These are phyloP conservation scores for Drosophila nigritarsus DNA, from an alignment of 2,888 invertebrate genomes.

Conservation along the genomic window DNA sequence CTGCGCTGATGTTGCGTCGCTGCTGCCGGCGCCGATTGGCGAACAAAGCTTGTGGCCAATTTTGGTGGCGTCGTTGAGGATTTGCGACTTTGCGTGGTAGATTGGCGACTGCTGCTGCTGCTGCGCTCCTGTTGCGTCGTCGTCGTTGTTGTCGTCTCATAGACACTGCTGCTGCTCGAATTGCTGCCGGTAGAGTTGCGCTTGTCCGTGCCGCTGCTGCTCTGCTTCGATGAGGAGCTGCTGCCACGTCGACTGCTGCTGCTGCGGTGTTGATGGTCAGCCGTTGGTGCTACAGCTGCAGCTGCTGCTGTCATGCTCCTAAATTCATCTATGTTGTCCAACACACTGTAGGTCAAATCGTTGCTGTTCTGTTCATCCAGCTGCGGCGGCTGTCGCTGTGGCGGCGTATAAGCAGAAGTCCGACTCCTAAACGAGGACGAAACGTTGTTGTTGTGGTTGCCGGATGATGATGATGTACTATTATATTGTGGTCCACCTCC, in stretches of 20 bases:
- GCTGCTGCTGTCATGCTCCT: constrained; percentile 68
- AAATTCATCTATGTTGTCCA: constrained; percentile 82
- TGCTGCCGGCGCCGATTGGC: constrained; percentile 41
- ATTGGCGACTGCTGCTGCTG: constrained; percentile 25
- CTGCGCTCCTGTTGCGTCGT: constrained; percentile 55
- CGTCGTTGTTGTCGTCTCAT: constrained; percentile 35
- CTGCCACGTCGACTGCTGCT: constrained; percentile 53
- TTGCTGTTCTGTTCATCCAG: constrained; percentile 65
- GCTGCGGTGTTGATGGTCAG: constrained; percentile 41
- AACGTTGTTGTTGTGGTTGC: constrained; percentile 7
- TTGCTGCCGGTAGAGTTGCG: constrained; percentile 72
- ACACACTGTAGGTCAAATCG: constrained; percentile 83
- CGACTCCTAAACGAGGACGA: constrained; percentile 55
- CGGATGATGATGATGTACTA: constrained; percentile 6
- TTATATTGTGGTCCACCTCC: constrained; percentile 1
- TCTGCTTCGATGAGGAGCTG: constrained; percentile 46
- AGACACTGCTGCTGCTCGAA: constrained; percentile 67
- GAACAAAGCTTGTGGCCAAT: constrained; percentile 62
- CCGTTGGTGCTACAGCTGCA: constrained; percentile 37
- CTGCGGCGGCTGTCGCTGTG: constrained; percentile 56
- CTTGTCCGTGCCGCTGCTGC: constrained; percentile 64
- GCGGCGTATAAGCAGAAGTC: constrained; percentile 72
- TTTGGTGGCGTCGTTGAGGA: constrained; percentile 72
- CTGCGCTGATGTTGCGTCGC: constrained; percentile 36
- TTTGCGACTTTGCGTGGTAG: constrained; percentile 37